Percentiles rank a stretch among this genome's conserved stretches.
Conservation (phyloP, 2,113 vertebrate species). For the Polyodon spathula region DNA sequence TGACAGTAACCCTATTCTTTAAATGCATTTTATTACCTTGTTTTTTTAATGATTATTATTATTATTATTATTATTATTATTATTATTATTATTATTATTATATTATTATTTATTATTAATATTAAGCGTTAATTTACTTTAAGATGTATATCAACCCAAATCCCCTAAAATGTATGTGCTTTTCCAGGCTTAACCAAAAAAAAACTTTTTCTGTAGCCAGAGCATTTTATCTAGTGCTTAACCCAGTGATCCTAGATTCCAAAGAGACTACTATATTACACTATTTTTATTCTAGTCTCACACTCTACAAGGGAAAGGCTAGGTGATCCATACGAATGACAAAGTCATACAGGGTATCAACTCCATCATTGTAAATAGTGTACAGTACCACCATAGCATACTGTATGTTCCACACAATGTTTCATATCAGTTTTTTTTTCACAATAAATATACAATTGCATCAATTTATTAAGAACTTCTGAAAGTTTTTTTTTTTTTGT, state of each 20-base stretch:
- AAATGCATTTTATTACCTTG: no score
- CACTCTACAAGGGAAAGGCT: slow-evolving; percentile 32
- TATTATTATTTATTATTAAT: no score
- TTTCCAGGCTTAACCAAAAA: slow-evolving; percentile 36
- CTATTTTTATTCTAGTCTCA: slow-evolving; percentile 44
- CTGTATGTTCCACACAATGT: no score
- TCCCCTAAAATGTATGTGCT: slow-evolving; percentile 48
- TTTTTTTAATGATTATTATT: no score
- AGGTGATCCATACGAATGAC: slow-evolving; percentile 39
- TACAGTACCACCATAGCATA: not conserved
- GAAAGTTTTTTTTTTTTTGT: no score
- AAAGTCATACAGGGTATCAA: slow-evolving; percentile 19
- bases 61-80: no score
- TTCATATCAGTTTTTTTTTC: no score
- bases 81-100: no score
- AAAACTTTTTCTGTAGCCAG: slow-evolving; percentile 36
- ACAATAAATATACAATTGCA: no score
- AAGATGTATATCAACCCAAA: slow-evolving; percentile 42
- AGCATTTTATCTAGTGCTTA: slow-evolving; percentile 52
- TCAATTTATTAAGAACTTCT: no score
- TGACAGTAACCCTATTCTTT: no score
- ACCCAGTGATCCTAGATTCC: slow-evolving; percentile 46
- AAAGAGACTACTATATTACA: slow-evolving; percentile 44
- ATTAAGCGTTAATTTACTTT: slow-evolving; percentile 42
- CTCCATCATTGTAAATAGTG: not conserved